phyloP scores from a whole-genome alignment of 2,888 invertebrate species.

The Tineola bisselliella region DNA sequence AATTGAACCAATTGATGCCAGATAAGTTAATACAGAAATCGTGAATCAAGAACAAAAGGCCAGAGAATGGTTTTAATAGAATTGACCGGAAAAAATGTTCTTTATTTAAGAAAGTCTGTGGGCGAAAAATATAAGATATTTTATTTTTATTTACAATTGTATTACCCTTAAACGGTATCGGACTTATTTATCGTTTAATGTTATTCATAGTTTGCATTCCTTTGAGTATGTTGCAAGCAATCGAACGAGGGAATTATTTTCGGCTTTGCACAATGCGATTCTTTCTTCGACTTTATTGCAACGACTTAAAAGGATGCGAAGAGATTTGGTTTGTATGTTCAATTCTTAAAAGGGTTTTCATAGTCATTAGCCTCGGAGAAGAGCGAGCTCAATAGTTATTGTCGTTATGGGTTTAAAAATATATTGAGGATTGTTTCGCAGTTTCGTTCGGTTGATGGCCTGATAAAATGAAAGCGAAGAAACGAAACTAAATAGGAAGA shows the following conservation, averaged over 20 bases:
- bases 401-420: neutral
- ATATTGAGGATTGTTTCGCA: neutral
- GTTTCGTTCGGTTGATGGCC: neutral
- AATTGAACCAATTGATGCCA: neutral
- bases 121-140: no score
- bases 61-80: neutral
- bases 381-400: neutral
- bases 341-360: slow-evolving; percentile 4
- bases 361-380: neutral
- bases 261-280: slow-evolving; percentile 1
- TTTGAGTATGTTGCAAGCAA: slow-evolving; percentile 1
- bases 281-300: slow-evolving; percentile 8
- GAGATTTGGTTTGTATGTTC: neutral
- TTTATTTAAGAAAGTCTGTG: neutral
- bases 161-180: slow-evolving; percentile 19
- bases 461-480: no score
- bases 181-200: slow-evolving; percentile 14
- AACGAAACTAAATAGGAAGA: slow-evolving; percentile 23
- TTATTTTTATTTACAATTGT: slow-evolving; percentile 25
- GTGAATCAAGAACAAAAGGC: neutral
- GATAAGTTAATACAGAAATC: neutral
- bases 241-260: slow-evolving; percentile 9
- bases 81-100: neutral
- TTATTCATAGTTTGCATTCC: slow-evolving; percentile 2
- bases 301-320: neutral